phyloP scores from a whole-genome alignment of 2,113 vertebrate genomes.

The Elgaria multicarinata region DNA sequence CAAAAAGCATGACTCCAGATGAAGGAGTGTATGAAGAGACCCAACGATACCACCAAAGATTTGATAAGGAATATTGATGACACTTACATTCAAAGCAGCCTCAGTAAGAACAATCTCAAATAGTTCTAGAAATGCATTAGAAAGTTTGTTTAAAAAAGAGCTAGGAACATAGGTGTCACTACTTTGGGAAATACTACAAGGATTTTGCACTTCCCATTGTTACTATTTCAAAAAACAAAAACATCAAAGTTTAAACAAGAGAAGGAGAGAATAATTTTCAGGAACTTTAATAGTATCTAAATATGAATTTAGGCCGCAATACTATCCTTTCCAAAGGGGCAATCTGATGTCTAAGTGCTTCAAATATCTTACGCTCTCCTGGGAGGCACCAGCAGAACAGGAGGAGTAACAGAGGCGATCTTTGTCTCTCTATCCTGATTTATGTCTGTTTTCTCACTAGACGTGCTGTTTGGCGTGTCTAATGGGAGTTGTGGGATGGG shows the following conservation, averaged over 20 bases:
- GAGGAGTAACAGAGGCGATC: no score
- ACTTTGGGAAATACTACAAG: not conserved
- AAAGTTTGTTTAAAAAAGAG: not conserved
- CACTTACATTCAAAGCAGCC: not conserved
- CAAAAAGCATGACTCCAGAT: not conserved
- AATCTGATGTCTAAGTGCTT: no score
- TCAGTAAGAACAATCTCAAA: not conserved
- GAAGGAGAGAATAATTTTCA: no score
- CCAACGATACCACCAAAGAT: not conserved
- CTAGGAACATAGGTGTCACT: not conserved
- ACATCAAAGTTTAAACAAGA: not conserved
- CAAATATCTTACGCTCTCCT: no score
- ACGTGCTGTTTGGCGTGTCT: no score
- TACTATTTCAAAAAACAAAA: not conserved
- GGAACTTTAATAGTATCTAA: no score
- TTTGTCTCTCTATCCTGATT: no score
- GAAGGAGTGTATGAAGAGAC: not conserved
- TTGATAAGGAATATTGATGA: not conserved
- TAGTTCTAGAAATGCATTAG: not conserved
- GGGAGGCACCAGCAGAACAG: no score
- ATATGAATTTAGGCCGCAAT: no score
- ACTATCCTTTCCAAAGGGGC: no score
- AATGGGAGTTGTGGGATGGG: no score
- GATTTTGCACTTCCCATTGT: not conserved
- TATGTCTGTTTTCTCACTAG: no score